Percentiles rank a stretch among this genome's conserved stretches.
phyloP scores from a whole-genome alignment of 2,888 invertebrate genomes.

The Uloborus plumipes region DNA sequence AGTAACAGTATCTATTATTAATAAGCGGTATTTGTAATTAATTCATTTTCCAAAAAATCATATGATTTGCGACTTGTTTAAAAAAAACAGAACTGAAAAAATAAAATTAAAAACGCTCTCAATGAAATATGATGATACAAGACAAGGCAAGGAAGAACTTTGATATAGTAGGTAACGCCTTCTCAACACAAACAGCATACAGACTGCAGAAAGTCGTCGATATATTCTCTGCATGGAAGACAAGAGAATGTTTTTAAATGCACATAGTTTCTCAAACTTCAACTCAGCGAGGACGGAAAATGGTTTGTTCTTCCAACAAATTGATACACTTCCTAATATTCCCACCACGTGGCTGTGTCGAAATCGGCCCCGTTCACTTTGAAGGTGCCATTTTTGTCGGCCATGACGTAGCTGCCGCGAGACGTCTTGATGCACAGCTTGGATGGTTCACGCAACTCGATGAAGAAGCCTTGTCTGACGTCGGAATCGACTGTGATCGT shows the following conservation, averaged over 20 bases:
- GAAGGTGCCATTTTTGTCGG: slow-evolving; percentile 92
- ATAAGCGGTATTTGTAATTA: no score
- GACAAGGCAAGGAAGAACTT: no score
- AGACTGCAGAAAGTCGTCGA: neutral
- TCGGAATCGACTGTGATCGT: slow-evolving; percentile 86
- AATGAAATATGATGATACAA: no score
- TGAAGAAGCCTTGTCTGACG: slow-evolving; percentile 82
- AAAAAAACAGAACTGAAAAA: no score
- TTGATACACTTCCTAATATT: slow-evolving; percentile 78
- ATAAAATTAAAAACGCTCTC: no score
- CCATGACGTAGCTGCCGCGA: slow-evolving; percentile 83
- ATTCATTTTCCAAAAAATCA: no score
- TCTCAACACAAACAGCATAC: neutral
- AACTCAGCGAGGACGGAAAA: neutral
- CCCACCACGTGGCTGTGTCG: slow-evolving; percentile 90
- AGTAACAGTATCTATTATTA: no score
- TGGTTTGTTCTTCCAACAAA: slow-evolving; percentile 17
- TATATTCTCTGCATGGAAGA: neutral
- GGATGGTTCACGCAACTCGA: slow-evolving; percentile 93
- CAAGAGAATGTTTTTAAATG: neutral
- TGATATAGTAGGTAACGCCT: no score
- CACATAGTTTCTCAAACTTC: no score
- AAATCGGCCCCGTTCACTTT: slow-evolving; percentile 84
- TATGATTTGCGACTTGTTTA: no score
- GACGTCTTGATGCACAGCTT: slow-evolving; percentile 88